Evolutionary conservation across 2,888 invertebrate genomes (phyloP).

Genomic region (Rhaphigaster nebulosa): DNA sequence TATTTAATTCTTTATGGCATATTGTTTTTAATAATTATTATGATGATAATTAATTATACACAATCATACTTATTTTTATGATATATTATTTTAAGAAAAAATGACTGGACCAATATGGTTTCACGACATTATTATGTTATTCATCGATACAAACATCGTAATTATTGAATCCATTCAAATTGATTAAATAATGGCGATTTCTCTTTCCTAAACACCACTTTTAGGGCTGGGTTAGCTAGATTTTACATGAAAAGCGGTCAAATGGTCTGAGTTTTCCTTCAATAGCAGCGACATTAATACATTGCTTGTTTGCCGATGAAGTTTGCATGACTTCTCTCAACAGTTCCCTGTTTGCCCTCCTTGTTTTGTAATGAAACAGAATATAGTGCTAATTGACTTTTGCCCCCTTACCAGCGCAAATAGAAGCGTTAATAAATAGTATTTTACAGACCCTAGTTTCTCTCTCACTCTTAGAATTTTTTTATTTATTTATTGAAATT

Average conservation of each 20-base stretch:
- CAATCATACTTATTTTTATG: no score
- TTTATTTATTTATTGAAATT: no score
- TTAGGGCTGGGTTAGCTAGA: not conserved
- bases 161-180: no score
- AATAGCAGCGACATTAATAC: not conserved
- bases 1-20: no score
- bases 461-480: not conserved
- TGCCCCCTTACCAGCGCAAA: not conserved
- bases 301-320: not conserved
- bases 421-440: not conserved
- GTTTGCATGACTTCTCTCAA: not conserved
- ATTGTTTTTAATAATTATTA: no score
- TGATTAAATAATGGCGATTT: no score
- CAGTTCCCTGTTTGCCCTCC: not conserved
- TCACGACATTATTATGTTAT: no score
- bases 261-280: not conserved
- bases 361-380: not conserved
- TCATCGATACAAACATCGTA: no score
- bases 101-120: no score
- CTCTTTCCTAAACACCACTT: no score
- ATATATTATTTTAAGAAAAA: no score
- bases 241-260: not conserved
- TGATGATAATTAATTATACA: no score
- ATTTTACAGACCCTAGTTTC: not conserved
- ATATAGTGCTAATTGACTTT: slow-evolving; percentile 5